phyloP scores from a whole-genome alignment of 53 echinoderm and acorn worm genomes.

The Luidia sarsii region DNA sequence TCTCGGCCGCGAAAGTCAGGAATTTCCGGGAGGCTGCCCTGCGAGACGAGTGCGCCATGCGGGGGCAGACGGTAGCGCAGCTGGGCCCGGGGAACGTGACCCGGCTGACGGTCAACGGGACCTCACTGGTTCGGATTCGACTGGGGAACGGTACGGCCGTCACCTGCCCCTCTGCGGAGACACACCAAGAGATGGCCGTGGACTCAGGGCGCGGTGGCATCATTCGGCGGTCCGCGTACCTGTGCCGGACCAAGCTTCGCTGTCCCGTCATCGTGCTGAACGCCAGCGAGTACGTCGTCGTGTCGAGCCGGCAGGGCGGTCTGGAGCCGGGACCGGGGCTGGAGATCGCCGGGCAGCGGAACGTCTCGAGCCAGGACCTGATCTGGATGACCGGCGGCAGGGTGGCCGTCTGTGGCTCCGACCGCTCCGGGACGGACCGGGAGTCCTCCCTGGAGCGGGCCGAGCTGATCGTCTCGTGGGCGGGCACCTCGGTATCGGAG shows the following conservation, averaged over 20 bases:
- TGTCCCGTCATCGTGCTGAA: slow-evolving; percentile 26
- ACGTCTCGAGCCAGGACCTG: neutral
- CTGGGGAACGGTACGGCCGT: neutral
- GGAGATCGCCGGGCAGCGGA: neutral
- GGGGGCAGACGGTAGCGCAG: neutral
- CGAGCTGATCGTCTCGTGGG: neutral
- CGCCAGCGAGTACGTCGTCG: slow-evolving; percentile 10
- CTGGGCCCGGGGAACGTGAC: neutral
- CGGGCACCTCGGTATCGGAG: slow-evolving; percentile 5
- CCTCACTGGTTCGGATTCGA: neutral
- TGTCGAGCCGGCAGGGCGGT: neutral
- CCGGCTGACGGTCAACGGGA: neutral
- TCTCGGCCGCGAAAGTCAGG: neutral
- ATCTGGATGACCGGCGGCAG: neutral
- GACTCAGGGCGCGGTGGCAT: neutral
- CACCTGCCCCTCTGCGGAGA: neutral
- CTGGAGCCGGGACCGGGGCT: neutral
- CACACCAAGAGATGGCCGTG: neutral
- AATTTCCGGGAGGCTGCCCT: neutral
- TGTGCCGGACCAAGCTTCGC: slow-evolving; percentile 1
- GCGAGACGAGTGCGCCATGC: slow-evolving; percentile 1
- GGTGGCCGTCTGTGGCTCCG: slow-evolving; percentile 12
- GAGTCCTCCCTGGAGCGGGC: no score
- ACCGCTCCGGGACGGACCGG: no score
- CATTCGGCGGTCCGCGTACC: neutral